Percentiles rank a stretch among this genome's conserved stretches.
Evolutionary conservation across 2,888 invertebrate species (phyloP).

Genomic region (Dasysyrphus albostriatus): DNA sequence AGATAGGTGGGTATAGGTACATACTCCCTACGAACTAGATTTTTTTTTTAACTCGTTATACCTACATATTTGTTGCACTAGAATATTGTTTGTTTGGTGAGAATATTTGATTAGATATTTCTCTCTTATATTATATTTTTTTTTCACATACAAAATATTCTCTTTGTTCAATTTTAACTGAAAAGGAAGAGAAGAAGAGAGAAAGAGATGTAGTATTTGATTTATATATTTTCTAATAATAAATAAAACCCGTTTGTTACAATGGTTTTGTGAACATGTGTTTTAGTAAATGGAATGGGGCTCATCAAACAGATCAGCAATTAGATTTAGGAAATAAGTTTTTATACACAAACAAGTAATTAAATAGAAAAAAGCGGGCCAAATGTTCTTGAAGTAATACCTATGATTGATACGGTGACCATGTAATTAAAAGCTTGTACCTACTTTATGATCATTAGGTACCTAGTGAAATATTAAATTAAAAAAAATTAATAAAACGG

Average conservation of each 20-base stretch:
- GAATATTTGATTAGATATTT: neutral
- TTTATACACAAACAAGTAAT: neutral
- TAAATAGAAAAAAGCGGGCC: neutral
- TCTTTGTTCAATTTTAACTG: neutral
- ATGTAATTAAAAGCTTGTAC: neutral
- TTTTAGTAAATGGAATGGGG: neutral
- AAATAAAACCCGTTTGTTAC: constrained; percentile 29
- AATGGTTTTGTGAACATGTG: constrained; percentile 12
- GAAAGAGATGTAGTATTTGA: neutral
- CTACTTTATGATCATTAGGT: too few relatives aligned
- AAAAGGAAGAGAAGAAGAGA: neutral
- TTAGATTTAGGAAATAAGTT: constrained; percentile 10
- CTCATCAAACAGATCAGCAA: neutral
- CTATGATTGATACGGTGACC: neutral
- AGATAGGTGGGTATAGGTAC: neutral
- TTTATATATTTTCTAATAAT: constrained; percentile 27
- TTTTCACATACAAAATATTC: neutral
- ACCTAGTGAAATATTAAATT: too few relatives aligned
- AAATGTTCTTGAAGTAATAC: neutral
- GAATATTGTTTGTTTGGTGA: constrained; percentile 9
- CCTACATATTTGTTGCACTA: neutral
- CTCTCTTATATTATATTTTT: neutral
- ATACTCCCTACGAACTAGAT: neutral
- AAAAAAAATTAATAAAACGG: too few relatives aligned
- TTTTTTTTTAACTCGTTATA: neutral